Percentiles rank a stretch among this genome's conserved stretches.
Conservation (phyloP, 2,888 invertebrate species). For the Noctuana brunneofusca region DNA sequence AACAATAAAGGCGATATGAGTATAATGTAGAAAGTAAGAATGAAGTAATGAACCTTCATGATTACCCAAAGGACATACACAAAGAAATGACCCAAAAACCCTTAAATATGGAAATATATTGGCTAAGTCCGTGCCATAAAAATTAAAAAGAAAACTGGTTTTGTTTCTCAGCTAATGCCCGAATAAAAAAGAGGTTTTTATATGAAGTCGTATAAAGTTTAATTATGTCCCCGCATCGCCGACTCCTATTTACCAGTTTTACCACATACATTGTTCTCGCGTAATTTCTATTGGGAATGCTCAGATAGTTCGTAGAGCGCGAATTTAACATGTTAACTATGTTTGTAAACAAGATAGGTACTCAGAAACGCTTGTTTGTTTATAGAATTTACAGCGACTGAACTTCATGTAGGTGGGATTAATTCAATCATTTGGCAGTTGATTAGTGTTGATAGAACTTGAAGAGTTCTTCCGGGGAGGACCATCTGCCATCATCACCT, state of each 20-base stretch:
- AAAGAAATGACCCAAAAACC: too few relatives aligned
- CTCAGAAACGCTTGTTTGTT: constrained; percentile 1
- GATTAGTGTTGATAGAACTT: not conserved
- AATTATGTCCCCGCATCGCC: constrained; percentile 8
- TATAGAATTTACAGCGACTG: not conserved
- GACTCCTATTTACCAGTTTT: constrained; percentile 19
- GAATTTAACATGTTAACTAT: constrained; percentile 23
- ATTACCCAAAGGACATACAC: too few relatives aligned
- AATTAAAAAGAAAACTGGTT: not conserved
- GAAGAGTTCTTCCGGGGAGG: not conserved
- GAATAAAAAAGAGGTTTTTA: not conserved
- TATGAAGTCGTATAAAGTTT: constrained; percentile 1
- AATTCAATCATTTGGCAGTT: not conserved
- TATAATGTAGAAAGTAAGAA: too few relatives aligned
- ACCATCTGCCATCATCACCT: not conserved
- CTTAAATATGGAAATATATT: too few relatives aligned
- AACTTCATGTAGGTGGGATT: not conserved
- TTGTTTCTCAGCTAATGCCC: not conserved
- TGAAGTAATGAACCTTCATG: too few relatives aligned
- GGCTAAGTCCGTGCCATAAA: too few relatives aligned
- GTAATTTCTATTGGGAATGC: constrained; percentile 23
- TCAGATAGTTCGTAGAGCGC: constrained; percentile 13
- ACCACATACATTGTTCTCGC: constrained; percentile 24
- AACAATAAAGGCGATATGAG: too few relatives aligned
- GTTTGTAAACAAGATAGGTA: constrained; percentile 10